phyloP scores from a whole-genome alignment of 2,797 vertebrate species.

The Crypturellus tataupa region DNA sequence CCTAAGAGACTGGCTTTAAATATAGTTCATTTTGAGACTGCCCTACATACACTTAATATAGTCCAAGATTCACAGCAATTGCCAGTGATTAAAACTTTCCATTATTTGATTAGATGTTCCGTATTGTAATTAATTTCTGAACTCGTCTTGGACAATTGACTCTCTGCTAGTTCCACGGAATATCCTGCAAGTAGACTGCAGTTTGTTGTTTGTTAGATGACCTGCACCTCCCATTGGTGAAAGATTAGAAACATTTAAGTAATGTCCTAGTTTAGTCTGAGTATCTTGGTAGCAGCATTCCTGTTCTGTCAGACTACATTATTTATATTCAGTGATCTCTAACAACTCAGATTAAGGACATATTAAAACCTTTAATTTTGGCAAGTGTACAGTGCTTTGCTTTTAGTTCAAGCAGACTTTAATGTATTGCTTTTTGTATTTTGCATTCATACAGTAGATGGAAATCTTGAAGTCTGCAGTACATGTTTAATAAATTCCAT shows the following conservation, averaged over 20 bases:
- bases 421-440: not conserved
- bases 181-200: not conserved
- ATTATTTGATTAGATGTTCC: conserved; percentile 73
- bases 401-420: conserved; percentile 53
- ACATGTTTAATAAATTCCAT: conserved; percentile 46
- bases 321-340: conserved; percentile 69
- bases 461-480: conserved; percentile 32
- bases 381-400: not conserved
- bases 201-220: conserved; percentile 75
- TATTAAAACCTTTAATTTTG: conserved; percentile 68
- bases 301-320: conserved; percentile 60
- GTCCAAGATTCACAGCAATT: conserved; percentile 59
- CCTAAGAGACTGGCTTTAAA: conserved; percentile 77
- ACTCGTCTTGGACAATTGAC: conserved; percentile 40
- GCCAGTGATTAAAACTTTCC: conserved; percentile 67
- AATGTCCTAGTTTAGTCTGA: conserved; percentile 73
- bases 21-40: conserved; percentile 69
- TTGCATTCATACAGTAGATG: conserved; percentile 22
- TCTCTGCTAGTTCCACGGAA: conserved; percentile 42
- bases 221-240: conserved; percentile 73
- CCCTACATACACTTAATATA: conserved; percentile 48
- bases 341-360: conserved; percentile 63
- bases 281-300: conserved; percentile 69
- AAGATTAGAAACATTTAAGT: conserved; percentile 79
- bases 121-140: conserved; percentile 64